A percentile compares a stretch with the other conserved stretches of the same genome.
These are phyloP conservation scores for Heliconius ismenius DNA, from an alignment of 2,888 invertebrate genomes.

Conservation along the genomic window DNA sequence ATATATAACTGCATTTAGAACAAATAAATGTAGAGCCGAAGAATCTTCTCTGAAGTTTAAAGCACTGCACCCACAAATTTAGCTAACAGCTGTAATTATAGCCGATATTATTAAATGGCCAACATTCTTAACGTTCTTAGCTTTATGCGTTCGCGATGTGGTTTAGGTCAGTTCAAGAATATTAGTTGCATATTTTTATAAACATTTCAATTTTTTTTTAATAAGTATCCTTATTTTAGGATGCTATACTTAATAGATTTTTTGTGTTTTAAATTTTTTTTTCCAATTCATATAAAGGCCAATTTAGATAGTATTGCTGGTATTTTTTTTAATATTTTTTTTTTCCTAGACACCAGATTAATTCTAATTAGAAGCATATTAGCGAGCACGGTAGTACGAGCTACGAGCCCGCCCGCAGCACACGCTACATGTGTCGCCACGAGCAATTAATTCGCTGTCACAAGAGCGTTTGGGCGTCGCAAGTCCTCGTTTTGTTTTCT, in stretches of 20 bases:
- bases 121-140: constrained; percentile 11
- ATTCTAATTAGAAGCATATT: constrained; percentile 20
- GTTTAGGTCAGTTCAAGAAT: background rate
- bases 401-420: constrained; percentile 45
- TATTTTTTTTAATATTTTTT: background rate
- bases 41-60: constrained; percentile 11
- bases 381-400: constrained; percentile 42
- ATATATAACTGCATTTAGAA: constrained; percentile 56
- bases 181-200: background rate
- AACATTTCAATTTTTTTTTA: background rate
- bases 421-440: constrained; percentile 75
- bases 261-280: too few species aligned
- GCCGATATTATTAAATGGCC: constrained; percentile 8
- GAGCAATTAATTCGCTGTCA: constrained; percentile 82
- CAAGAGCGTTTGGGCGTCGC: constrained; percentile 80
- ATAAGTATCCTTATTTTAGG: background rate
- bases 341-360: too few species aligned
- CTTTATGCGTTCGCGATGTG: background rate
- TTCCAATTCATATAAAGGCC: too few species aligned
- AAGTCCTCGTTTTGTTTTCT: constrained; percentile 73
- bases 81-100: constrained; percentile 15
- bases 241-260: background rate
- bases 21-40: constrained; percentile 15
- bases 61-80: constrained; percentile 13
- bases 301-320: too few species aligned